Percentiles rank a stretch among this genome's conserved stretches.
These are phyloP conservation scores for Myotis pilosus DNA, from an alignment of 2,797 vertebrate genomes.

Conservation along the genomic window DNA sequence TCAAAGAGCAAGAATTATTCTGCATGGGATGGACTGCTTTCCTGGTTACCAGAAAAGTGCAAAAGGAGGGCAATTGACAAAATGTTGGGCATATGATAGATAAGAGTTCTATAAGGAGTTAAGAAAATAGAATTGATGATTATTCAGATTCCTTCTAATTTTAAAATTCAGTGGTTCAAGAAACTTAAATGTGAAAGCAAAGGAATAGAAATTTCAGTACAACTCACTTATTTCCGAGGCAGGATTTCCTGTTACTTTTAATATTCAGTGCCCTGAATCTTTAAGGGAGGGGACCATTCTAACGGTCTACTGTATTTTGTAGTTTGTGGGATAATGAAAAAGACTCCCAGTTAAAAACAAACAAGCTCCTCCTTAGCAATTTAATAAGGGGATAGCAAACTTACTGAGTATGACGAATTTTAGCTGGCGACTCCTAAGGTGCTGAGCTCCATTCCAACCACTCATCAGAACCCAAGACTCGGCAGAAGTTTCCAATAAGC, in stretches of 20 bases:
- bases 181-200: slow-evolving; percentile 19
- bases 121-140: background rate
- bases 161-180: background rate
- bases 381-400: slow-evolving; percentile 6
- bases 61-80: background rate
- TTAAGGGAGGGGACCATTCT: background rate
- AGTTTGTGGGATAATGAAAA: slow-evolving; percentile 1
- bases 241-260: slow-evolving; percentile 37
- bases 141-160: slow-evolving; percentile 29
- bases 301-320: background rate
- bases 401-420: background rate
- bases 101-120: background rate
- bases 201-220: background rate
- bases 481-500: background rate
- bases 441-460: background rate
- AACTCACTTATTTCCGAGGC: background rate
- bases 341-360: slow-evolving; percentile 45
- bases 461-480: background rate
- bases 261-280: background rate
- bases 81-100: background rate
- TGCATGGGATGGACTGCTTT: background rate
- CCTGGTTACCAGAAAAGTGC: background rate
- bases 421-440: background rate
- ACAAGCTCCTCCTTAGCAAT: background rate
- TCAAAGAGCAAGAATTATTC: background rate